Conservation (phyloP, 1,140 invertebrate genomes). For the Ladona fulva region DNA sequence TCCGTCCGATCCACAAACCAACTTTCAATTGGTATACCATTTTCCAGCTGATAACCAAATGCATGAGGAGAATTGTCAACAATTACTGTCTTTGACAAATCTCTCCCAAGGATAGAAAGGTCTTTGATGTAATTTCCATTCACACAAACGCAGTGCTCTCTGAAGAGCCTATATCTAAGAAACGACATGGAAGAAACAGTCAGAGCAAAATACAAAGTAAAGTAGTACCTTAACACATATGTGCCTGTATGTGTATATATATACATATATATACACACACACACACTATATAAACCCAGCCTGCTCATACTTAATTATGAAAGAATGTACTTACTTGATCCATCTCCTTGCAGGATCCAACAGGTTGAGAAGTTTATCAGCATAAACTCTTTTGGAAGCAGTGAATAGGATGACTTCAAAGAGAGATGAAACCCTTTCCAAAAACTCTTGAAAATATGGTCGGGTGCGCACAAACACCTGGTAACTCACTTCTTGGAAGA, state of each 20-base stretch:
- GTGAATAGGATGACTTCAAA: constrained; percentile 97
- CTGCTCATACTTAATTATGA: too few species aligned
- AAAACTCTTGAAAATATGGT: constrained; percentile 84
- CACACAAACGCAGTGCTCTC: constrained; percentile 91
- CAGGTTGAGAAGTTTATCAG: constrained; percentile 87
- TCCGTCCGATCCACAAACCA: constrained; percentile 92
- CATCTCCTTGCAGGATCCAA: constrained; percentile 80
- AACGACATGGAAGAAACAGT: background rate
- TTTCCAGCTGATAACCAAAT: constrained; percentile 89
- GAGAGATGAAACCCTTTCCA: constrained; percentile 76
- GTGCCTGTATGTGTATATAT: too few species aligned
- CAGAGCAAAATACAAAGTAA: background rate
- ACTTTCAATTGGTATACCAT: constrained; percentile 95
- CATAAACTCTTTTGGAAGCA: constrained; percentile 91
- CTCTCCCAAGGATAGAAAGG: constrained; percentile 82
- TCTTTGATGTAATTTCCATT: constrained; percentile 97
- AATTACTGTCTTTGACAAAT: constrained; percentile 85
- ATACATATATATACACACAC: too few species aligned
- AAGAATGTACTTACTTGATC: constrained; percentile 63
- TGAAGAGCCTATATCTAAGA: constrained; percentile 68
- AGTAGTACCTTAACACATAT: too few species aligned
- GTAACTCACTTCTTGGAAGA: constrained; percentile 85
- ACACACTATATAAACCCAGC: too few species aligned
- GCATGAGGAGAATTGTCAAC: constrained; percentile 90
- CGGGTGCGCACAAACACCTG: constrained; percentile 86